These are phyloP conservation scores for Agrilus mali DNA, from an alignment of 2,888 invertebrate genomes.

Conservation along the genomic window DNA sequence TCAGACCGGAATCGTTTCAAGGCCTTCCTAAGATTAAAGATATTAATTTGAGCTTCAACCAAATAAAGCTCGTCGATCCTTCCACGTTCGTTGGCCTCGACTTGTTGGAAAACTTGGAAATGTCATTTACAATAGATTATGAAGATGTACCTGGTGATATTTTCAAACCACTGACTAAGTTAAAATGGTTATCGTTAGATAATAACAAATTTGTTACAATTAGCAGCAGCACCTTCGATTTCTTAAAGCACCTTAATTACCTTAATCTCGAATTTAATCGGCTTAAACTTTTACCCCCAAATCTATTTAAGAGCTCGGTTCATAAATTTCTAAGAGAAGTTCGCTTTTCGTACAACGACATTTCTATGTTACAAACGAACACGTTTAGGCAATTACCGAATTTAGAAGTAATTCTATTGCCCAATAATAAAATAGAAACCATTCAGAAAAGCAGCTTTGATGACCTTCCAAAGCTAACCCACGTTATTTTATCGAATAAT, in stretches of 20 bases:
- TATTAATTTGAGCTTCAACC: conserved; percentile 84
- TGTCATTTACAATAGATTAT: conserved; percentile 73
- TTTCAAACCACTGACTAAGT: conserved; percentile 56
- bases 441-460: conserved; percentile 61
- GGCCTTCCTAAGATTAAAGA: conserved; percentile 68
- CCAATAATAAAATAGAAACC: conserved; percentile 61
- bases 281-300: conserved; percentile 54
- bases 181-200: conserved; percentile 76
- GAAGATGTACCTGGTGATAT: conserved; percentile 68
- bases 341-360: conserved; percentile 69
- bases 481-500: conserved; percentile 75
- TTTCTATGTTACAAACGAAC: conserved; percentile 51
- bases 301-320: conserved; percentile 53
- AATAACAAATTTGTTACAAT: conserved; percentile 74
- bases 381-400: conserved; percentile 62
- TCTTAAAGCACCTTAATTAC: conserved; percentile 60
- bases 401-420: conserved; percentile 65
- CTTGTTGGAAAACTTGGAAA: conserved; percentile 67
- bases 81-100: conserved; percentile 69
- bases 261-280: conserved; percentile 79
- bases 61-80: conserved; percentile 68
- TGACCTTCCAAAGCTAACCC: conserved; percentile 65
- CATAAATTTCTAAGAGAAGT: conserved; percentile 66
- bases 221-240: conserved; percentile 55
- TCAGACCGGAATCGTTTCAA: conserved; percentile 58